These are phyloP conservation scores for Peromyscus polionotus DNA, from an alignment of 2,113 vertebrate species.

Conservation along the genomic window DNA sequence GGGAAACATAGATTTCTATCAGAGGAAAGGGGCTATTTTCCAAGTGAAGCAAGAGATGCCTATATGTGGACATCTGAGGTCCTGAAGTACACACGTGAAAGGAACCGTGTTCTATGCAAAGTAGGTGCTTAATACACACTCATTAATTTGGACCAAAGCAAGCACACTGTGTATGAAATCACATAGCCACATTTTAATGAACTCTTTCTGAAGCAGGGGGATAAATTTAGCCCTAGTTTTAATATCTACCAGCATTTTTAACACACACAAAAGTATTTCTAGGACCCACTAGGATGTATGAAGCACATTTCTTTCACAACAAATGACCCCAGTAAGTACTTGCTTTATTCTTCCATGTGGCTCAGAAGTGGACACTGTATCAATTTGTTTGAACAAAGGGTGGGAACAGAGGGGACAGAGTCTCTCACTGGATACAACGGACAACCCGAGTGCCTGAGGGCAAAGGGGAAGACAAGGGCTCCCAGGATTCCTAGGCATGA, in stretches of 20 bases:
- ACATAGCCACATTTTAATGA: neutral
- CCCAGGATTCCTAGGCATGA: neutral
- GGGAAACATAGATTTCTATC: neutral
- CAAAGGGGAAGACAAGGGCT: constrained; percentile 16
- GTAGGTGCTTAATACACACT: neutral
- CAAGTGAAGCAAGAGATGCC: neutral
- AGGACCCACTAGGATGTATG: neutral
- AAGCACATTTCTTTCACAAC: constrained; percentile 24
- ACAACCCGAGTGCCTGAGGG: neutral
- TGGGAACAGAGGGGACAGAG: neutral
- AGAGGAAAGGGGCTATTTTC: neutral
- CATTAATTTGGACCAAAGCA: neutral
- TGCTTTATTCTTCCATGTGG: constrained; percentile 20
- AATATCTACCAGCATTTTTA: constrained; percentile 42
- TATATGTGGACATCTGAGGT: neutral
- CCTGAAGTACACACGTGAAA: neutral
- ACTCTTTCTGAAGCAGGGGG: constrained; percentile 1
- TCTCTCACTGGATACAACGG: neutral
- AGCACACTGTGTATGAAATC: neutral
- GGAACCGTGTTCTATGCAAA: neutral
- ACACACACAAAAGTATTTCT: constrained; percentile 31
- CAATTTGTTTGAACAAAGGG: constrained; percentile 37
- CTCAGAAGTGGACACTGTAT: neutral
- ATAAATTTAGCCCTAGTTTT: neutral
- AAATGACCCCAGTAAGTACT: neutral